Base-by-base conservation (phyloP, 2,888 invertebrate genomes). In the Panopea generosa region DNA sequence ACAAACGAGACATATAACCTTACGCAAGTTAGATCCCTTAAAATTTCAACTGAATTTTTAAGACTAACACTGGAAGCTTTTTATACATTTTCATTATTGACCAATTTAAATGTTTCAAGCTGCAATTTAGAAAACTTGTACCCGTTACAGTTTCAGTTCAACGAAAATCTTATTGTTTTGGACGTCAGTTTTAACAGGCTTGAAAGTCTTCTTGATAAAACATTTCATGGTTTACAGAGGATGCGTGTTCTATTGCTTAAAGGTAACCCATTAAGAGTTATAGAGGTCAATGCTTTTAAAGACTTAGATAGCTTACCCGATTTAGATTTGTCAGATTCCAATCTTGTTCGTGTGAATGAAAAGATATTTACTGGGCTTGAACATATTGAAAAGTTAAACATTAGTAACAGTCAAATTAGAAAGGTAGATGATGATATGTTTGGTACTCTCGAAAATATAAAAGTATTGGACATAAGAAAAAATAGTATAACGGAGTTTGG, bases 401-500 rank as follows among this genome's bases (percentile, higher is more conserved):
- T 80, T 11, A 62, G 68, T 9, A 14, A 29, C 7, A 73, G 69
- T 63, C 22, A 45, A 2, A 65, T 80, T 11, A 4, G 24, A 7
- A 38, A 16, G 4, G 33, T 75, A 38, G 53, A 57, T 9, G 61
- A 70, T 26, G 29, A 49, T 16, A 40, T 72, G 22, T 80, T 80
- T 40, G 33, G 16, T 14, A 52, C 27, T 49, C 29, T 79, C 9
- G 11, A 38, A 2, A 16, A 29, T 20, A 27, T 62, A 16, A n/a
- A 6, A 1, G 43, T 2, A 11, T 47, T 83, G 7, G 72, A 78
- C 55, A 33, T 83, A 1, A 43, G 67, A 45, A 26, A 47, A 22
- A 84, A 80, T 52, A 16, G 29, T n/a, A 68, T 84, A 6, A 29
- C 47, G 26, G 33, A 45, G 16, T 82, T 84, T 59, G 60, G 61